Conservation (phyloP, 1,140 invertebrate genomes). For the Drosophila watanabei region DNA sequence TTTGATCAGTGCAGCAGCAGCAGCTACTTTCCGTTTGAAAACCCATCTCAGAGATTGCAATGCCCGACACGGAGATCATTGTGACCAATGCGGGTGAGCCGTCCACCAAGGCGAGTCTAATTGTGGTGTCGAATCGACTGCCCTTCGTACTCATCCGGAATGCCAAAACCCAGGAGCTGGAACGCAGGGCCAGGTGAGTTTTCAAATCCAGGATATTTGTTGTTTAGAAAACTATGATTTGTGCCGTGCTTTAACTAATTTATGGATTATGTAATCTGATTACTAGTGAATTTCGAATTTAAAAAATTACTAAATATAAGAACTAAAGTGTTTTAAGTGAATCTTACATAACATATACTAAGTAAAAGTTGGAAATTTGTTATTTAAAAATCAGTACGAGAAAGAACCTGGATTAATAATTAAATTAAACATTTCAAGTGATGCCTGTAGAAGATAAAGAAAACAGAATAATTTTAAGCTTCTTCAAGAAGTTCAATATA, state of each 20-base stretch:
- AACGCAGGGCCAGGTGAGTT: constrained; percentile 93
- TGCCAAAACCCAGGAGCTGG: constrained; percentile 89
- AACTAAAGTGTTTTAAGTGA: no score
- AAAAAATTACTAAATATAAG: neutral
- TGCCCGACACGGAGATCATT: constrained; percentile 84
- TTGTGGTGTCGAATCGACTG: constrained; percentile 95
- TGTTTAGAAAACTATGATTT: neutral
- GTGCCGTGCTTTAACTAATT: neutral
- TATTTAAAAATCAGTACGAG: no score
- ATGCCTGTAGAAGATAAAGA: no score
- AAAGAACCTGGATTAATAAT: neutral
- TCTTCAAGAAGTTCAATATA: neutral
- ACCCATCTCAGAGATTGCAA: constrained; percentile 24
- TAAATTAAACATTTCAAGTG: neutral
- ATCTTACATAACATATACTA: no score
- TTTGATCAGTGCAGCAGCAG: constrained; percentile 23
- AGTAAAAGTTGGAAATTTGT: no score
- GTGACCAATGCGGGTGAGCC: constrained; percentile 78
- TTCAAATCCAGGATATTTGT: neutral
- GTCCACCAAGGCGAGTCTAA: constrained; percentile 89
- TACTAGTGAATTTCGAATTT: no score
- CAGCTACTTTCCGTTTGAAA: constrained; percentile 5
- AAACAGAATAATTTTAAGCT: neutral
- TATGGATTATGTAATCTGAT: neutral
- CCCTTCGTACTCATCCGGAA: constrained; percentile 94